Evolutionary conservation across 2,113 vertebrate species (phyloP).

Genomic region (Erinaceus europaeus): DNA sequence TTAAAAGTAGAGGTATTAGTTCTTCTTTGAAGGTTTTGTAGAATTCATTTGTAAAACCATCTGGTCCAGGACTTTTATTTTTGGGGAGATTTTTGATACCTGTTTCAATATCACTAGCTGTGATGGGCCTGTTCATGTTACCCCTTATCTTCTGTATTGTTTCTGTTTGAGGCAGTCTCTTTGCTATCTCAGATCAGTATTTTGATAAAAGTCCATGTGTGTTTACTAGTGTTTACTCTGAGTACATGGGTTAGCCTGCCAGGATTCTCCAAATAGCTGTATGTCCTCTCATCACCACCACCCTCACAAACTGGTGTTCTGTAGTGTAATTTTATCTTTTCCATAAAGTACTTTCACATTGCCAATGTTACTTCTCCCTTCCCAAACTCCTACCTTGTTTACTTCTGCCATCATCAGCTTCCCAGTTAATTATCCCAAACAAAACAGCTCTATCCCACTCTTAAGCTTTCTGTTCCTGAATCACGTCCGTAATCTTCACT

Average conservation of each 20-base stretch:
- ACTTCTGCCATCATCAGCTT: background rate
- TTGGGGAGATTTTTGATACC: no score
- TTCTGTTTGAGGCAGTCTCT: no score
- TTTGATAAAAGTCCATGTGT: background rate
- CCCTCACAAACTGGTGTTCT: background rate
- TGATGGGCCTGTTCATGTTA: no score
- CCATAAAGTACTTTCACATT: background rate
- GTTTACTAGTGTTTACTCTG: background rate
- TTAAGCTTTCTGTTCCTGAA: background rate
- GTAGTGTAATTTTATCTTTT: background rate
- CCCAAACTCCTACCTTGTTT: background rate
- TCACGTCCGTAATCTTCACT: background rate
- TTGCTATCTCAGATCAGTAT: background rate
- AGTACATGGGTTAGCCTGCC: background rate
- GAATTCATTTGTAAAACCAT: no score
- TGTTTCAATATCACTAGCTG: no score
- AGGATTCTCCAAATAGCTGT: background rate
- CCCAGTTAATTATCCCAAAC: background rate
- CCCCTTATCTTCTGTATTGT: no score
- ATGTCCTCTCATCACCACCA: background rate
- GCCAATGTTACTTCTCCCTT: background rate
- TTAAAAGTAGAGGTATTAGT: no score
- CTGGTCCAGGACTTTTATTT: no score
- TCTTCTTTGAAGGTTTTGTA: no score
- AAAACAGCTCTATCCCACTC: background rate